Conservation (phyloP, 2,888 invertebrate genomes). For the Sesia apiformis region DNA sequence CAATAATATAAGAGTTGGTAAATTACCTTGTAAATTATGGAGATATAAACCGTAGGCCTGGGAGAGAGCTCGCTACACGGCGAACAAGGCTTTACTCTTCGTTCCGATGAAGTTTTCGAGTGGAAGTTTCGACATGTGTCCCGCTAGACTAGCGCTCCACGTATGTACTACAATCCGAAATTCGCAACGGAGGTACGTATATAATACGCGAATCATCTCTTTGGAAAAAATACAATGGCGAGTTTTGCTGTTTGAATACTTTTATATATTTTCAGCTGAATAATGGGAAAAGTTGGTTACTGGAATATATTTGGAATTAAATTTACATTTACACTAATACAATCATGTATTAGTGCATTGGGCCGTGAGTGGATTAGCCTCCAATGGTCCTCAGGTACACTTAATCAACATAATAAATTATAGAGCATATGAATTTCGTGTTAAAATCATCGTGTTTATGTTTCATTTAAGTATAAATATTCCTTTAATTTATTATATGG, state of each 20-base stretch:
- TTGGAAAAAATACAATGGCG: no score
- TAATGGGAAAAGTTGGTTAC: no score
- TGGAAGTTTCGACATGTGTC: constrained; percentile 61
- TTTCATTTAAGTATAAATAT: no score
- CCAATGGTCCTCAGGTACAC: background rate
- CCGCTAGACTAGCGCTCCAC: constrained; percentile 35
- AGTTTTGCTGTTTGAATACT: no score
- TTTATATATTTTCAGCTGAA: no score
- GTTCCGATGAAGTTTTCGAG: constrained; percentile 47
- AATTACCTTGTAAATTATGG: constrained; percentile 34
- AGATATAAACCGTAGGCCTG: constrained; percentile 25
- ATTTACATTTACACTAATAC: no score
- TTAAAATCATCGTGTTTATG: no score
- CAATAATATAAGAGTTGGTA: constrained; percentile 26
- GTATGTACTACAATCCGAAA: background rate
- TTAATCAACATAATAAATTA: background rate
- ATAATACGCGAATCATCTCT: background rate
- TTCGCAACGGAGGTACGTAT: background rate
- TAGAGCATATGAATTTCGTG: background rate
- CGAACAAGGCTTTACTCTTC: constrained; percentile 56
- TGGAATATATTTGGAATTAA: no score
- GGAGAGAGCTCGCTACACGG: constrained; percentile 24
- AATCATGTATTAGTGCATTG: background rate
- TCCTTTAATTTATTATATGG: no score
- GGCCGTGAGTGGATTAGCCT: background rate